These are phyloP conservation scores for Bubo bubo DNA, from an alignment of 2,113 vertebrate genomes.

Conservation along the genomic window DNA sequence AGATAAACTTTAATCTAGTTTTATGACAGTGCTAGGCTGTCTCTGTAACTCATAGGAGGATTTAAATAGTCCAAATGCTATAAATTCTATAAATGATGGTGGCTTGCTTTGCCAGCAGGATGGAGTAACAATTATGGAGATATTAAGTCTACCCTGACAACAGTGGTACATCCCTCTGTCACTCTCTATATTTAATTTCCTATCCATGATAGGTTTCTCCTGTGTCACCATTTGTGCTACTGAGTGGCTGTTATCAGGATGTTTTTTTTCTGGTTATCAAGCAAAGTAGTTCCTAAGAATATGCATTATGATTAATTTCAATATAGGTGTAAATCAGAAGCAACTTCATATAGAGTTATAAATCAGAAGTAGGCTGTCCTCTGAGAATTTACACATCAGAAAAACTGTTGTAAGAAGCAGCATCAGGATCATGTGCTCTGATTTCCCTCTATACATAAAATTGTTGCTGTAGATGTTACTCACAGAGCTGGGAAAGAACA, in stretches of 20 bases:
- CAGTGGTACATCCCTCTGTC: neutral
- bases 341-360: neutral
- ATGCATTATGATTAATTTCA: neutral
- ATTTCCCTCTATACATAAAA: rapidly evolving
- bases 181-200: neutral
- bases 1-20: neutral
- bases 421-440: neutral
- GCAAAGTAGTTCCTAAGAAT: neutral
- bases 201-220: neutral
- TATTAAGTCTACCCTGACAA: neutral
- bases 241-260: neutral
- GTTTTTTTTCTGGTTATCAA: neutral
- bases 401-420: neutral
- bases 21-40: neutral
- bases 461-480: neutral
- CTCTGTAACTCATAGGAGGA: neutral
- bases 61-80: neutral
- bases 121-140: neutral
- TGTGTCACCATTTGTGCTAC: neutral
- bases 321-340: neutral
- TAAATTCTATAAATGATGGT: neutral
- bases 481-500: neutral
- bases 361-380: neutral
- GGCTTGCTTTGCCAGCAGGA: neutral
- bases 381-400: neutral